Evolutionary conservation across 2,113 vertebrate genomes (phyloP).

Genomic region (Boulengeromyrus knoepffleri): DNA sequence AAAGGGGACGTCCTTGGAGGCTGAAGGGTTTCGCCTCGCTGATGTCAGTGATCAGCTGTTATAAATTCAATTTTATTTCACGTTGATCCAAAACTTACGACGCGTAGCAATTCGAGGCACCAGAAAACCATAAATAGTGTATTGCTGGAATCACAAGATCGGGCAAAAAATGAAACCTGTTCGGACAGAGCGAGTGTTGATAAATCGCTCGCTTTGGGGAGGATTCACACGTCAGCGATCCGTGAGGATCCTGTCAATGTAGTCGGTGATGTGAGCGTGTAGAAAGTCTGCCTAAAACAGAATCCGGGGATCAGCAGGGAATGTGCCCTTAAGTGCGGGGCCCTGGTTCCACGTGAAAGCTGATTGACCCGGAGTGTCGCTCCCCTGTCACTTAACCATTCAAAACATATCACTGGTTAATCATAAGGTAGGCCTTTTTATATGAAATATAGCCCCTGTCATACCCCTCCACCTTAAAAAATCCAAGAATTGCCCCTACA

Average conservation of each 20-base stretch:
- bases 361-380: neutral
- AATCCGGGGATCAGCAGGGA: neutral
- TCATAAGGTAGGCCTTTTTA: neutral
- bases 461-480: neutral
- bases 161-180: neutral
- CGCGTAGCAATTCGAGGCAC: neutral
- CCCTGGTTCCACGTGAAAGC: neutral
- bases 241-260: neutral
- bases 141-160: neutral
- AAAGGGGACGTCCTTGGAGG: neutral
- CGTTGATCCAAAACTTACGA: neutral
- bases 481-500: neutral
- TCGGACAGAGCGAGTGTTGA: neutral
- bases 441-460: neutral
- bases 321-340: neutral
- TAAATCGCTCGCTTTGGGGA: neutral
- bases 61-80: neutral
- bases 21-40: neutral
- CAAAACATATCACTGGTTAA: neutral
- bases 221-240: neutral
- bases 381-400: neutral
- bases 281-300: neutral
- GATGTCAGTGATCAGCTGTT: conserved; percentile 4
- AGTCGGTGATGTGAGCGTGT: neutral
- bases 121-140: neutral